A percentile compares a stretch with the other conserved stretches of the same genome.
These are phyloP conservation scores for Masticophis lateralis DNA, from an alignment of 2,797 vertebrate species.

Conservation along the genomic window DNA sequence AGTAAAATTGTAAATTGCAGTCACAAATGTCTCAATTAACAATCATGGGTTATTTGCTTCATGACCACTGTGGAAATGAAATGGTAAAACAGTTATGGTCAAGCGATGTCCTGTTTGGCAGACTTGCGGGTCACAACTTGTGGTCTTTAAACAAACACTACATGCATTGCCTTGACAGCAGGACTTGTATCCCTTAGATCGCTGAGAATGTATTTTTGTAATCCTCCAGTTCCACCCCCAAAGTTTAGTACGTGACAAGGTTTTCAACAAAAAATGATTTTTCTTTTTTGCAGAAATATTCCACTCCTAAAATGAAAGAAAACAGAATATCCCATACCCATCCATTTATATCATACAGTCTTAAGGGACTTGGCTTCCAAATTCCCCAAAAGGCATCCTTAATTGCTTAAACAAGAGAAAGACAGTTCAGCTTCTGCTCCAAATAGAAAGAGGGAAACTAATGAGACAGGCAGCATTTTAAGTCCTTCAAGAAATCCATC, in stretches of 20 bases:
- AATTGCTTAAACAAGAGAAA: neutral
- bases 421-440: neutral
- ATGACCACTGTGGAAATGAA: neutral
- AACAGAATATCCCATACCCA: neutral
- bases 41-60: neutral
- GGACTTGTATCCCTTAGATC: neutral
- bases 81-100: neutral
- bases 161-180: neutral
- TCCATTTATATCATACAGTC: neutral
- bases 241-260: neutral
- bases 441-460: neutral
- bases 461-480: neutral
- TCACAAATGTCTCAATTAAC: neutral
- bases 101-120: neutral
- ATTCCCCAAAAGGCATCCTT: neutral
- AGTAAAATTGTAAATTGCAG: neutral
- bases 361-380: neutral
- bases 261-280: neutral
- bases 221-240: neutral
- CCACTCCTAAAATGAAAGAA: neutral
- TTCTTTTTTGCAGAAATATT: neutral
- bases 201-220: neutral
- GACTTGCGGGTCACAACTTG: neutral
- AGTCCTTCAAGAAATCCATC: neutral
- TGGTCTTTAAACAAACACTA: neutral